Evolutionary conservation across 2,797 vertebrate species (phyloP).

Genomic region (Gallirallus australis): DNA sequence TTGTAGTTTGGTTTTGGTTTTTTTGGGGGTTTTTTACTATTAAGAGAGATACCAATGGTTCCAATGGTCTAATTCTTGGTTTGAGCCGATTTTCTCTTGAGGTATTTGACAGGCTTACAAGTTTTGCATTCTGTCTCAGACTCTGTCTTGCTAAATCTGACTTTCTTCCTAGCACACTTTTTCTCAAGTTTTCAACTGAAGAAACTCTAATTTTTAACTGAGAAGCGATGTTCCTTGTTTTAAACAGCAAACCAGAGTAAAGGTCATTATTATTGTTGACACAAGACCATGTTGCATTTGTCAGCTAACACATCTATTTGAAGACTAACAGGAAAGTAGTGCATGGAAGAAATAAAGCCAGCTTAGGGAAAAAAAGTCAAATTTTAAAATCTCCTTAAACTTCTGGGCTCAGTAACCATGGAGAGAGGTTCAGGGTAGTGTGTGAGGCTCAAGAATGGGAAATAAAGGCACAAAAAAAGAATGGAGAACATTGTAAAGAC

Average conservation of each 20-base stretch:
- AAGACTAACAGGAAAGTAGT: background rate
- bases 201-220: background rate
- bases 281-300: background rate
- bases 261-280: background rate
- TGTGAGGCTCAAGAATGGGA: background rate
- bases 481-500: background rate
- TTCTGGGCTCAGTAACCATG: background rate
- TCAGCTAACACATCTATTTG: background rate
- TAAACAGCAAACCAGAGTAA: background rate
- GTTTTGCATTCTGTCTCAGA: background rate
- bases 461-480: background rate
- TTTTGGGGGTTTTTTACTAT: too few species aligned
- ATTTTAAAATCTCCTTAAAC: background rate
- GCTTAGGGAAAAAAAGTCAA: background rate
- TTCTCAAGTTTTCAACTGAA: background rate
- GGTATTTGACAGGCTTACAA: too few species aligned
- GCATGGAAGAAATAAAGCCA: background rate
- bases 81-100: background rate
- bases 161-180: background rate
- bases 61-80: background rate
- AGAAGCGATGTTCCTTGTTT: background rate
- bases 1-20: too few species aligned
- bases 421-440: background rate
- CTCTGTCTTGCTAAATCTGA: background rate
- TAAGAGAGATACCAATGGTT: background rate